phyloP scores from a whole-genome alignment of 2,888 invertebrate genomes.

The Troides helena region DNA sequence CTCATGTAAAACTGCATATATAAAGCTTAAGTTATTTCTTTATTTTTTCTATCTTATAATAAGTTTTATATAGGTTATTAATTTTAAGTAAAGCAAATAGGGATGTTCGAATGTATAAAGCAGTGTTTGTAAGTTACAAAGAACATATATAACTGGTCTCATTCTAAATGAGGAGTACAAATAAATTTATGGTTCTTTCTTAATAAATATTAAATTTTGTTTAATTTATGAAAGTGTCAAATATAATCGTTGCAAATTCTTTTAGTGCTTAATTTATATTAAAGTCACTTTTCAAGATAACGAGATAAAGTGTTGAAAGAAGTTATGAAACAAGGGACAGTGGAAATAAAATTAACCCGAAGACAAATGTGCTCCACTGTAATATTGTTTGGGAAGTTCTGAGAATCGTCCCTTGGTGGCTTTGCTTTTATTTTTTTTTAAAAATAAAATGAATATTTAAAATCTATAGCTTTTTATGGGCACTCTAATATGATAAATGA shows the following conservation, averaged over 20 bases:
- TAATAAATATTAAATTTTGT: neutral
- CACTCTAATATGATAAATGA: neutral
- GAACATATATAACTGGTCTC: too few relatives aligned
- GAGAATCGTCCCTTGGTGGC: slow-evolving; percentile 37
- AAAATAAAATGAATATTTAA: slow-evolving; percentile 27
- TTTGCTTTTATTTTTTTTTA: slow-evolving; percentile 25
- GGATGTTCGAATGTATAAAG: too few relatives aligned
- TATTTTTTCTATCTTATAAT: neutral
- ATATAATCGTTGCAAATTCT: slow-evolving; percentile 25
- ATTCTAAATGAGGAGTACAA: too few relatives aligned
- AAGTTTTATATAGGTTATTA: neutral
- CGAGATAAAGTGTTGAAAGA: slow-evolving; percentile 41
- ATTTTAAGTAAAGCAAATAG: neutral
- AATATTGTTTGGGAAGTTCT: slow-evolving; percentile 54
- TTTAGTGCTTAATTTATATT: slow-evolving; percentile 29
- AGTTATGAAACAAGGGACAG: slow-evolving; percentile 46
- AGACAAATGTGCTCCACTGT: slow-evolving; percentile 46
- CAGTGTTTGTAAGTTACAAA: too few relatives aligned
- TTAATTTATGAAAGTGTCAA: neutral
- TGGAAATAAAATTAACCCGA: slow-evolving; percentile 44
- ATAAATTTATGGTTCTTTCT: neutral
- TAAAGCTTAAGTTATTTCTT: neutral
- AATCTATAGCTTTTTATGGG: neutral
- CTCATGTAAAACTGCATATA: slow-evolving; percentile 1
- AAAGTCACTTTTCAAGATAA: slow-evolving; percentile 32